Base-by-base conservation (phyloP, 2,888 invertebrate species). In the Mesochorus sp. region DNA sequence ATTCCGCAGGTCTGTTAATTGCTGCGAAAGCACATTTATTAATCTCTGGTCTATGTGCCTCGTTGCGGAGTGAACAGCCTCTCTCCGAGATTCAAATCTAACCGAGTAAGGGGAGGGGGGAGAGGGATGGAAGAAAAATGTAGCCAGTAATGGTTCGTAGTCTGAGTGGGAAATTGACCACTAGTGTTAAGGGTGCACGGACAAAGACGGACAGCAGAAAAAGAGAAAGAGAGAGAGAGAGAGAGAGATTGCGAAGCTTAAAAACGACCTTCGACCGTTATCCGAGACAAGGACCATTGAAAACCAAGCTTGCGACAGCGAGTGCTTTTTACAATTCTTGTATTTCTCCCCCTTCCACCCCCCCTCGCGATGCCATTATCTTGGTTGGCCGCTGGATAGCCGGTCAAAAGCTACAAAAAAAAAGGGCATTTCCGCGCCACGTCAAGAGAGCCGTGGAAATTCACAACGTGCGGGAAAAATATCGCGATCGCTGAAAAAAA, bases 141-240 rank as follows among this genome's bases (percentile, higher is more conserved):
- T 82, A 86, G 86, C 3, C 21, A 34, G 86, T 89, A 90, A 89
- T 89, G 88, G 89, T 88, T 88, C 86, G n/a, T n/a, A 82, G 89
- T 89, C 90, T 90, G 90, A 90, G 90, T 88, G 89, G 90, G 85
- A 90, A 90, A 90, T 90, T 89, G 89, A 89, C 88, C 89, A 87
- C 86, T 86, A 85, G 84, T 47, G 49, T 39, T 8, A 66, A 81
- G 80, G 70, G 75, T 71, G 76, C 28, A 47, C 21, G 24, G 57
- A 34, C 17, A 44, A 26, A 39, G 61, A 28, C 53, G 59, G 49
- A 73, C 34, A 53, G 64, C 17, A 39, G 51, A 37, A 3, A 53
- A 47, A 28, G 17, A 8, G 28, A 26, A 17, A 19, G 59, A 42
- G 6, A 28, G 42, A 31, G 59, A 28, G 31, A 37, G 59, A n/a